A percentile compares a stretch with the other conserved stretches of the same genome.
These are phyloP conservation scores for Carposina sasakii DNA, from an alignment of 1,140 invertebrate species.

Conservation along the genomic window DNA sequence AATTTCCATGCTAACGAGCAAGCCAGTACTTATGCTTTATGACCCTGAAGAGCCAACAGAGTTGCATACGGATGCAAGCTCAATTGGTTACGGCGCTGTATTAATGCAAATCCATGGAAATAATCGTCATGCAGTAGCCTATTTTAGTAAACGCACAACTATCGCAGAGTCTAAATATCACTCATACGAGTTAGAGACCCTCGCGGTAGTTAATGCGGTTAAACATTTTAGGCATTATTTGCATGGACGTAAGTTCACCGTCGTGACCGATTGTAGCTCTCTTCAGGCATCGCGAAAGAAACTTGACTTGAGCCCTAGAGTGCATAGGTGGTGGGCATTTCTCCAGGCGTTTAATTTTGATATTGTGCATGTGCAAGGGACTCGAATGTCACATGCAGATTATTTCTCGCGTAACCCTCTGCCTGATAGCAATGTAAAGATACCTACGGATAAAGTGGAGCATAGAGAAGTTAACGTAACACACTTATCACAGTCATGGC, in stretches of 20 bases:
- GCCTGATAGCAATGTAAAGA: conserved; percentile 8
- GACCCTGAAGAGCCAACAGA: conserved; percentile 29
- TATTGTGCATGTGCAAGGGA: neutral
- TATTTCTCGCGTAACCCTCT: conserved; percentile 1
- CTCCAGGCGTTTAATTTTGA: neutral
- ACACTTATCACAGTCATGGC: neutral
- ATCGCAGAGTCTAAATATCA: neutral
- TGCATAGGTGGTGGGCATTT: conserved; percentile 22
- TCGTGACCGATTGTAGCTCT: conserved; percentile 17
- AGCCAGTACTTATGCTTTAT: conserved; percentile 41
- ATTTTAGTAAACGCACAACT: neutral
- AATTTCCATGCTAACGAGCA: neutral
- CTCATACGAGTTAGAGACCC: neutral
- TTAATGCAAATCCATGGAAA: conserved; percentile 18
- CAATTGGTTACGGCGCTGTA: neutral
- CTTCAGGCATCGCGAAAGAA: neutral
- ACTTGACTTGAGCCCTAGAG: conserved; percentile 26
- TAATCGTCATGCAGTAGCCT: conserved; percentile 14
- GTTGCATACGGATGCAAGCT: conserved; percentile 19
- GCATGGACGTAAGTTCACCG: conserved; percentile 9
- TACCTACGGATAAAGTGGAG: neutral
- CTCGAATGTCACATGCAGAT: conserved; percentile 25
- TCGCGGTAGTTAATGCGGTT: conserved; percentile 25
- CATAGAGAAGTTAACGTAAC: conserved; percentile 15
- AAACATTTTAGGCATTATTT: conserved; percentile 37